Evolutionary conservation across 2,797 vertebrate genomes (phyloP), one percentile per base, ranked within the genome.

Genomic region (Alauda arvensis): DNA sequence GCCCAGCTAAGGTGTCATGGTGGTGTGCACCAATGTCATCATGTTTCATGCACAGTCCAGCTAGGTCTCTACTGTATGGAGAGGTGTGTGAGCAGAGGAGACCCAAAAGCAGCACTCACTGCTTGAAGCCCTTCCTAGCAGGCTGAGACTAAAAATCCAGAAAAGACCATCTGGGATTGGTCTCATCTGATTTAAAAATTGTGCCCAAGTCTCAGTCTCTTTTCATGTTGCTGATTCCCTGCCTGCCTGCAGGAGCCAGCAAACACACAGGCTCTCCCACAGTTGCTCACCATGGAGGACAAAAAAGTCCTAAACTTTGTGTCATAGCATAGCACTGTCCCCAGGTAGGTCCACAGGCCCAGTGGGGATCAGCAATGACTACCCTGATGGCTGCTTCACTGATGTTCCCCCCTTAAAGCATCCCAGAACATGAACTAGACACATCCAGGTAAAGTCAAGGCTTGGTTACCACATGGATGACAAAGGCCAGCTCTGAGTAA

Each of bases 51-150:
- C 71, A 31, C 52, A 81, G 48, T 59, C 18, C 21, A 20, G 1
- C 31, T 61, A 43, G 14, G 4, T 85, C 15, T 60, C 66, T 31
- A 61, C 42, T 71, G n/a, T 56, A 15, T 53, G 31, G 21, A 67
- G 39, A 70, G 7, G 4, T 0, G 0, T 63, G 19, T 75, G 34
- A 65, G 29, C 8, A n/a, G 20, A 62, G 20, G 24, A 69, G 33
- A 34, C 9, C 20, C 1, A 2, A 51, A 8, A 40, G 49, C 51
- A 51, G 29, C 21, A 14, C 12, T 56, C 0, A 0, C 14, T 40
- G 7, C 39, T 1, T 87, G 24, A 62, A 55, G 20, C 21, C 14
- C 9, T 68, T 39, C 25, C 25, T 81, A 14, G 20, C 37, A 45
- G 33, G 29, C n/a, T 39, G 20, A 69, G 45, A 21, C 29, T 51